Percentiles rank a stretch among this genome's conserved stretches.
phyloP scores from a whole-genome alignment of 2,888 invertebrate genomes.

The Protophormia terraenovae region DNA sequence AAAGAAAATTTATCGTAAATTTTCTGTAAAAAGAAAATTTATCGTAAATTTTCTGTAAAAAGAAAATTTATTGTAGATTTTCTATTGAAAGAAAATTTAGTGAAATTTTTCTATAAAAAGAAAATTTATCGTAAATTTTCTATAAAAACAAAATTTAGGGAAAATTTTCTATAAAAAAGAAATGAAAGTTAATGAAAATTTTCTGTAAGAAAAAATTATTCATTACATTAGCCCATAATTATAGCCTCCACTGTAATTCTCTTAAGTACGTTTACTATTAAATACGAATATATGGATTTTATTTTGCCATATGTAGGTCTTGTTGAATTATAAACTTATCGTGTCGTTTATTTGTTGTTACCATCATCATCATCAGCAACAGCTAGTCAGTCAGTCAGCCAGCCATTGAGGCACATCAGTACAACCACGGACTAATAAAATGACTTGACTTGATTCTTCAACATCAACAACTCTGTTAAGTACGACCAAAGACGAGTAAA shows the following conservation, averaged over 20 bases:
- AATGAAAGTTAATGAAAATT: no score
- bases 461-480: slow-evolving; percentile 19
- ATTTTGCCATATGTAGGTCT: neutral
- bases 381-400: neutral
- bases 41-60: no score
- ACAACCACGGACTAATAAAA: neutral
- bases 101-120: no score
- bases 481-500: neutral
- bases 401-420: neutral
- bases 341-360: slow-evolving; percentile 21
- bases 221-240: neutral
- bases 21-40: no score
- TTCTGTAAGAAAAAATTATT: no score
- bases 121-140: no score
- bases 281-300: neutral
- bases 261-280: neutral
- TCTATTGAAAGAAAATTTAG: no score
- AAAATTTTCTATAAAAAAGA: no score
- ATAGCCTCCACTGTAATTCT: neutral
- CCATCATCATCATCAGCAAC: neutral
- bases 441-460: neutral
- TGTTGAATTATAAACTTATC: slow-evolving; percentile 21
- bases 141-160: no score
- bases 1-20: no score
- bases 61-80: no score